Evolutionary conservation across 2,888 invertebrate genomes (phyloP), one percentile per base, ranked within the genome.

Genomic region (Campoplex nolae): DNA sequence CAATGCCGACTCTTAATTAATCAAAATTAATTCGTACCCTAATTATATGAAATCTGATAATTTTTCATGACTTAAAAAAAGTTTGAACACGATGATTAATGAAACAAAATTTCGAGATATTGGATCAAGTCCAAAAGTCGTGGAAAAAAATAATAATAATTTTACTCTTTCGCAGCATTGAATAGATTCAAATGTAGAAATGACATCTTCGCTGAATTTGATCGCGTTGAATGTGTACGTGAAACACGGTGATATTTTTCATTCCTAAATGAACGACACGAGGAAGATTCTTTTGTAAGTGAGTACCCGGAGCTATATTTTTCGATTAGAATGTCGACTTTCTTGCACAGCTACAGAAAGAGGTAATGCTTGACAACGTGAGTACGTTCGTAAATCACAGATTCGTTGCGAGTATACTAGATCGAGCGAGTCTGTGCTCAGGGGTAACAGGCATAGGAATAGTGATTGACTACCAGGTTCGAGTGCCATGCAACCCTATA

Each of bases 401-500:
- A 38, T 54, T 68, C 42, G 54, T 68, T 48, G 23, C 23, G 38
- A 28, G 45, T 65, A 28, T 28, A 54, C 42, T 38, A 54, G 18
- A 75, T 75, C 32, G 3, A 4, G 6, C 18, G 38, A 65, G 48
- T 48, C 6, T 32, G 32, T 65, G 23, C 65, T 16, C 35, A 45
- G 16, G 45, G 45, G 45, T 62, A 51, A 71, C 65, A 62, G n/a
- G 54, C 35, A 56, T 35, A 58, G 75, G 28, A 58, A 48, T 42
- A 62, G 32, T 48, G 51, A 54, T 79, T 70, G 79, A 79, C 79
- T 70, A 58, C 70, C 32, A 70, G 56, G 79, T 74, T 56, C 11
- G 18, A 56, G 54, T 56, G 74, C 38, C 68, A 38, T 56, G 70
- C 54, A 42, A 67, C 71, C 71, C 78, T 35, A 67, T 58, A 32